Evolutionary conservation across 2,888 invertebrate species (phyloP), one percentile per base, ranked within the genome.

Genomic region (Fabriciana adippe): DNA sequence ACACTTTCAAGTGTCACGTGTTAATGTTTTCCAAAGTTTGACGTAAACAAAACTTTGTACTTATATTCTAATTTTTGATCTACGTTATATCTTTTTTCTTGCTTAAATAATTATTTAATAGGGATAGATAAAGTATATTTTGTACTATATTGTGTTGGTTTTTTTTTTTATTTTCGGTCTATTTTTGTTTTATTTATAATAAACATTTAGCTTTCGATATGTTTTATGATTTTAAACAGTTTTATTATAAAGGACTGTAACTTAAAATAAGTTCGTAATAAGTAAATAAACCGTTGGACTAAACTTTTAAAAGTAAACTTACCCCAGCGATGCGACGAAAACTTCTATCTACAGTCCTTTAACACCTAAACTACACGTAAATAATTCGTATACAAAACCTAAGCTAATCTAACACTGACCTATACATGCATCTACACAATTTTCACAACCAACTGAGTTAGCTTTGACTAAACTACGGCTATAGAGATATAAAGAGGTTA

Each of bases 361-460:
- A 72, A 72, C 71, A 75, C 68, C 76, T 75, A 74, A 54, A 47
- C 64, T 66, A 70, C 63, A 65, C 59, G 51, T 55, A 67, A 48
- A 67, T 54, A 71, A 55, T 67, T 63, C 51, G 51, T 66, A 64
- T 63, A 64, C 61, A 57, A 66, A 68, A 68, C 60, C 67, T 72
- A 72, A 48, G 62, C 66, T 70, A 72, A 59, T 51, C 55, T 67
- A 67, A 67, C 64, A 67, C 67, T 31, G 53, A 64, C 54, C 71
- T 72, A 68, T 68, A 69, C 73, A 72, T 69, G 72, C 70, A 70
- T 64, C 78, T 79, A 79, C 79, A 77, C 73, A 70, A 69, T 56
- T 60, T 77, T 84, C 84, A 84, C 84, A 84, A 84, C 84, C 84
- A 74, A 75, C 74, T 84, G 84, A 84, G 84, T 82, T 73, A 84